phyloP scores from a whole-genome alignment of 2,888 invertebrate species.

The Pyrocoelia pectoralis region DNA sequence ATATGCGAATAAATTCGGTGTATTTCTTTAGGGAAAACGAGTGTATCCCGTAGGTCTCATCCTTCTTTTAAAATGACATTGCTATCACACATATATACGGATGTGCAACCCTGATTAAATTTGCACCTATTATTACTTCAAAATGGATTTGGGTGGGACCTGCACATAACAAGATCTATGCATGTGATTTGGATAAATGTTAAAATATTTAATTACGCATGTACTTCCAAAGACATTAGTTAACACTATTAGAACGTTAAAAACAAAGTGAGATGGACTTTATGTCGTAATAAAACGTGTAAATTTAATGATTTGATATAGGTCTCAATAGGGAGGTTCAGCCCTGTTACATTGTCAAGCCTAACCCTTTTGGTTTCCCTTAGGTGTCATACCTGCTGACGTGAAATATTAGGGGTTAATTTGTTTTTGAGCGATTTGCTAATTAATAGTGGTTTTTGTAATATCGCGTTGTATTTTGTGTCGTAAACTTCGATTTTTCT shows the following conservation, averaged over 20 bases:
- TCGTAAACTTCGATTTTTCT: constrained; percentile 13
- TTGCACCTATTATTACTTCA: constrained; percentile 55
- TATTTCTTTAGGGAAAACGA: constrained; percentile 56
- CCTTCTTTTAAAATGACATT: constrained; percentile 60
- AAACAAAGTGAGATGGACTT: constrained; percentile 27
- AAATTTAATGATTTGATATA: constrained; percentile 42
- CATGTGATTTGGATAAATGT: constrained; percentile 48
- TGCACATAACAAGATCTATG: constrained; percentile 48
- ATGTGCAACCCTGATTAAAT: constrained; percentile 59
- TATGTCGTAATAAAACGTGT: constrained; percentile 33
- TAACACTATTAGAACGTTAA: neutral
- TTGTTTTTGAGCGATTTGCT: constrained; percentile 56
- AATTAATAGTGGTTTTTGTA: constrained; percentile 50
- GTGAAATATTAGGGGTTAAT: constrained; percentile 48
- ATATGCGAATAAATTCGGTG: constrained; percentile 51
- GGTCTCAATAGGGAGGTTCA: constrained; percentile 40
- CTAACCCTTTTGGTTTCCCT: constrained; percentile 44
- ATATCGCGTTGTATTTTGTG: constrained; percentile 12
- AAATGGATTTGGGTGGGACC: constrained; percentile 49
- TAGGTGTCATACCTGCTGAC: constrained; percentile 44
- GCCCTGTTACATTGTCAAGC: constrained; percentile 31
- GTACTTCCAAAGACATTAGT: constrained; percentile 12
- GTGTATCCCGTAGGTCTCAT: constrained; percentile 57
- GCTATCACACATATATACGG: constrained; percentile 56
- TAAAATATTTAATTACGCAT: constrained; percentile 28